Percentiles rank a stretch among this genome's conserved stretches.
These are phyloP conservation scores for Drosophila pseudoobscura DNA, from an alignment of 1,140 invertebrate genomes.

Conservation along the genomic window DNA sequence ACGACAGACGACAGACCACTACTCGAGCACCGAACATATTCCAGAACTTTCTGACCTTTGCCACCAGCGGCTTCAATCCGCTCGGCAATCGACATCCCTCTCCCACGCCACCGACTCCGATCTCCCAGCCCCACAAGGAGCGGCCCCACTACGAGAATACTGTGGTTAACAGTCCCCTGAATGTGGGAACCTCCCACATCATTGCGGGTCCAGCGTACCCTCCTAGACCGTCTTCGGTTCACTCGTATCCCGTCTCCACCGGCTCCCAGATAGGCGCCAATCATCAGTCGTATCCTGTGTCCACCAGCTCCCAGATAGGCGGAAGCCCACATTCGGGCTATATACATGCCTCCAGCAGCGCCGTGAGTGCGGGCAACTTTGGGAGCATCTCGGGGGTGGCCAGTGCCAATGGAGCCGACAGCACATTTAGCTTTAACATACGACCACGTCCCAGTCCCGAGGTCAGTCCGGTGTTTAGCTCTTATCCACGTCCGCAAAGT, in stretches of 20 bases:
- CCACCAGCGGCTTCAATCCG: slow-evolving; percentile 61
- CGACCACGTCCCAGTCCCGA: slow-evolving; percentile 68
- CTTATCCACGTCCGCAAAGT: slow-evolving; percentile 38
- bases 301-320: slow-evolving; percentile 53
- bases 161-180: slow-evolving; percentile 54
- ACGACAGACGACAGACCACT: slow-evolving; percentile 54
- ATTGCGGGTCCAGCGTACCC: slow-evolving; percentile 28
- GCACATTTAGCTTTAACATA: slow-evolving; percentile 80
- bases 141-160: slow-evolving; percentile 42
- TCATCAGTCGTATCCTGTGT: slow-evolving; percentile 1
- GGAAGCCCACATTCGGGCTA: slow-evolving; percentile 35
- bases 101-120: slow-evolving; percentile 34
- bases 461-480: slow-evolving; percentile 27
- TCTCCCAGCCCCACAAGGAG: slow-evolving; percentile 43
- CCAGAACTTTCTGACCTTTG: slow-evolving; percentile 72
- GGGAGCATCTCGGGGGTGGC: slow-evolving; percentile 72
- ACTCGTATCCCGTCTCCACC: slow-evolving; percentile 45
- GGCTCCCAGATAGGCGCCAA: slow-evolving; percentile 42
- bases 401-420: slow-evolving; percentile 74
- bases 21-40: slow-evolving; percentile 69
- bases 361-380: slow-evolving; percentile 60
- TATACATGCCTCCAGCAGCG: slow-evolving; percentile 70
- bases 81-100: slow-evolving; percentile 47
- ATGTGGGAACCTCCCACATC: slow-evolving; percentile 17
- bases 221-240: slow-evolving; percentile 28